phyloP scores from a whole-genome alignment of 2,797 vertebrate genomes.

The Scyliorhinus canicula region DNA sequence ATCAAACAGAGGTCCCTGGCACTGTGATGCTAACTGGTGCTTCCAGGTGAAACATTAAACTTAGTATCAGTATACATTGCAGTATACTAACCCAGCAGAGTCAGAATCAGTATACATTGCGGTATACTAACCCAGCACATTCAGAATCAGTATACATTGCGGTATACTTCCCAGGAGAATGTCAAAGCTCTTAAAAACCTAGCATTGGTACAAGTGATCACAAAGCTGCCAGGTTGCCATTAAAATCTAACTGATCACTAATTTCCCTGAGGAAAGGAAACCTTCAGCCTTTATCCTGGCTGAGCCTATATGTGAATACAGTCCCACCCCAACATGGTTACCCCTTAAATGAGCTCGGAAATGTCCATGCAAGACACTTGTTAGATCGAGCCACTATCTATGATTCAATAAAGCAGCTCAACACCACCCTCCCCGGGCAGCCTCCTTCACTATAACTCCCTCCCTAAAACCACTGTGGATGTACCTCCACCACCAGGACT shows the following conservation, averaged over 20 bases:
- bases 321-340: neutral
- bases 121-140: too few species aligned
- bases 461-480: too few species aligned
- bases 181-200: neutral
- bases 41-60: too few species aligned
- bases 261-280: neutral
- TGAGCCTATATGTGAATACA: neutral
- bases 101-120: too few species aligned
- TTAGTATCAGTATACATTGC: too few species aligned
- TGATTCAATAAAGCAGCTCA: neutral
- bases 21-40: too few species aligned
- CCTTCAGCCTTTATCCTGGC: neutral
- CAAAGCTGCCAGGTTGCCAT: neutral
- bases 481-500: neutral
- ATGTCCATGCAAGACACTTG: neutral
- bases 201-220: neutral
- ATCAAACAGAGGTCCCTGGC: too few species aligned
- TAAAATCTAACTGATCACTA: neutral
- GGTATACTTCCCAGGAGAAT: neutral
- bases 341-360: neutral
- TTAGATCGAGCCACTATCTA: neutral
- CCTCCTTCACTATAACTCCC: neutral
- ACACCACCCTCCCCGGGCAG: neutral
- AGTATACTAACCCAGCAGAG: too few species aligned
- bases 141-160: too few species aligned